A percentile compares a stretch with the other conserved stretches of the same genome.
phyloP scores from a whole-genome alignment of 2,113 vertebrate genomes.

The Amblyopsis rosae region DNA sequence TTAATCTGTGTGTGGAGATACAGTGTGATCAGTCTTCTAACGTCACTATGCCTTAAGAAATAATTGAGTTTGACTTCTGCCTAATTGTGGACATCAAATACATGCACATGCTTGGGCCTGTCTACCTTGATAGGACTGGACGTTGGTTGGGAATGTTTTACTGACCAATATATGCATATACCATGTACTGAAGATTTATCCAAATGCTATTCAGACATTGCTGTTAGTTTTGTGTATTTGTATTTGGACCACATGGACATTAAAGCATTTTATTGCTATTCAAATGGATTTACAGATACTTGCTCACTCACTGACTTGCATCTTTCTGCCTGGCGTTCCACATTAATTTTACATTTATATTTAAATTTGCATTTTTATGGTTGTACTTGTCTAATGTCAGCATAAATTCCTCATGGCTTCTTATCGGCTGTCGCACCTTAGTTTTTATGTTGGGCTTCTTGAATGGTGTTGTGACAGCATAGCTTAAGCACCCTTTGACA shows the following conservation, averaged over 20 bases:
- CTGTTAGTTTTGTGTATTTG: too few species aligned
- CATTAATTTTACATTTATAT: slow-evolving; percentile 49
- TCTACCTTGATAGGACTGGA: slow-evolving; percentile 34
- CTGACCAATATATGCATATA: slow-evolving; percentile 15
- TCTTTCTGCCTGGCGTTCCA: slow-evolving; percentile 23
- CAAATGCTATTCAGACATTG: too few species aligned
- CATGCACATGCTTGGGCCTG: slow-evolving; percentile 24
- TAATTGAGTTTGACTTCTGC: slow-evolving; percentile 58
- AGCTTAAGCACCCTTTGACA: slow-evolving; percentile 6
- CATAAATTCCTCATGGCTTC: slow-evolving; percentile 34
- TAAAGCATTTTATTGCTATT: too few species aligned
- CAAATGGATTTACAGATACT: too few species aligned
- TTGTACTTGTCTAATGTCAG: slow-evolving; percentile 44
- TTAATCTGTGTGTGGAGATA: slow-evolving; percentile 39
- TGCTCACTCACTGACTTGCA: too few species aligned
- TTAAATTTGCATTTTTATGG: slow-evolving; percentile 39
- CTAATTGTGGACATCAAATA: slow-evolving; percentile 55
- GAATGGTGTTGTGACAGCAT: slow-evolving; percentile 4
- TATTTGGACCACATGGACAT: too few species aligned
- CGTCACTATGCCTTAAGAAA: slow-evolving; percentile 42
- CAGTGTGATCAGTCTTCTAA: slow-evolving; percentile 34
- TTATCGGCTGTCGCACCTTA: slow-evolving; percentile 11
- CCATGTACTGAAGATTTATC: too few species aligned
- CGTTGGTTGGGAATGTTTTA: slow-evolving; percentile 43
- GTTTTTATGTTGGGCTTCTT: slow-evolving; percentile 4